Evolutionary conservation across 2,113 vertebrate species (phyloP), one percentile per base, ranked within the genome.

Genomic region (Bubo bubo): DNA sequence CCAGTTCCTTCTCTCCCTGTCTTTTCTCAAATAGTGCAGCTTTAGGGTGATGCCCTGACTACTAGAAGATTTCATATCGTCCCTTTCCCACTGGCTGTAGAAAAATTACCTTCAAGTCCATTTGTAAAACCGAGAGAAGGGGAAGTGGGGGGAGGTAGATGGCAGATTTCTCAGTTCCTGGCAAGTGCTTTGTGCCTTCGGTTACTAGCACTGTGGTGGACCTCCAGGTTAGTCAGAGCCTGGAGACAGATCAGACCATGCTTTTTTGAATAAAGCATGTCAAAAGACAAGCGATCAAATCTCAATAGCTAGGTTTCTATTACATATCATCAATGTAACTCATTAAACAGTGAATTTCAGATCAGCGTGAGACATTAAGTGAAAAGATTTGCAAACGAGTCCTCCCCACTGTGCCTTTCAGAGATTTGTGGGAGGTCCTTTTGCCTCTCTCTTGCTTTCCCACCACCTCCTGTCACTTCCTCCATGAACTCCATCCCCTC

Each of bases 321-420:
- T 19, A 41, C 20, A 0, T 67, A 49, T 6, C 79, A 5, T 79
- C 85, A 92, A 28, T 81, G 79, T 95, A 84, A 83, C 86, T 71
- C 91, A 67, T 88, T 66, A 91, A 74, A 77, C 19, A 87, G 68
- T 23, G 75, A 86, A 58, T 91, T 21, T 59, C 55, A 3, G 50
- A 86, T 70, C 23, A 0, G 41, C 4, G 0, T 67, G 91, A 92
- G 59, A 15, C 41, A 11, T 18, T 35, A 35, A 81, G 67, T 91
- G 75, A 95, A 94, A 96, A 71, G 83, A 79, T 84, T 84, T 91
- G 89, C 73, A 34, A 89, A 89, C 43, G 5, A 93, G 52, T 27
- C 73, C 56, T 94, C 86, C 95, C 95, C 68, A 4, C 95, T 77
- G 95, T 30, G 86, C 47, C 70, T 94, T 96, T 96, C 93, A 91